Evolutionary conservation across 2,113 vertebrate species (phyloP).

Genomic region (Apteryx owenii): DNA sequence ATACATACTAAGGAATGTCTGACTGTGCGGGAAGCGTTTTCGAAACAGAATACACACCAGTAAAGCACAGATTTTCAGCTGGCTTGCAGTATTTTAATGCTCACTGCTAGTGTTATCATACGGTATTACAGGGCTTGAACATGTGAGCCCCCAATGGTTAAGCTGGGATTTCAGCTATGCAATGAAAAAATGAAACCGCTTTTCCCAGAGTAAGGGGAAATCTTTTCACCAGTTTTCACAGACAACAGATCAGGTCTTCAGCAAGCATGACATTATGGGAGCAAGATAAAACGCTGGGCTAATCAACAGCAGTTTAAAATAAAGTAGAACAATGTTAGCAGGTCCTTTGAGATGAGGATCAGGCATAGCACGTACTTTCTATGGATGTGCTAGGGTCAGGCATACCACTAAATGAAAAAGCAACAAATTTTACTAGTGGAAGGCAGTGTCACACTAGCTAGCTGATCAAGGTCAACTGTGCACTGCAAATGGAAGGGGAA

Average conservation of each 20-base stretch:
- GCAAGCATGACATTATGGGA: not conserved
- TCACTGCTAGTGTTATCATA: not conserved
- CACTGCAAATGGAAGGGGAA: not conserved
- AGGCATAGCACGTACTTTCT: not conserved
- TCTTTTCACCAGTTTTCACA: not conserved
- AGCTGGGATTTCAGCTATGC: not conserved
- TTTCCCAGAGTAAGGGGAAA: not conserved
- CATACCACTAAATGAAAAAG: not conserved
- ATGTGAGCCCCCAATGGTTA: not conserved
- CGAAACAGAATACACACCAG: not conserved
- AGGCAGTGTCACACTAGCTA: not conserved
- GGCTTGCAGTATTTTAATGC: not conserved
- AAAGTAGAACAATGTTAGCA: not conserved
- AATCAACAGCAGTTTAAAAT: not conserved
- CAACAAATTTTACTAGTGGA: not conserved
- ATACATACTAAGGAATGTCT: not conserved
- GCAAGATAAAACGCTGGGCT: not conserved
- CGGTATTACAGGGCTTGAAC: not conserved
- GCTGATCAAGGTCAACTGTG: not conserved
- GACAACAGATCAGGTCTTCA: not conserved
- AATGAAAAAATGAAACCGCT: not conserved
- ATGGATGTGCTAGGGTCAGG: not conserved
- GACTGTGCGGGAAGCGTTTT: not conserved
- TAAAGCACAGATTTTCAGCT: not conserved
- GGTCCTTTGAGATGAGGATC: rapidly evolving